Evolutionary conservation across 1,140 invertebrate genomes (phyloP).

Genomic region (Rhopalosiphum maidis): DNA sequence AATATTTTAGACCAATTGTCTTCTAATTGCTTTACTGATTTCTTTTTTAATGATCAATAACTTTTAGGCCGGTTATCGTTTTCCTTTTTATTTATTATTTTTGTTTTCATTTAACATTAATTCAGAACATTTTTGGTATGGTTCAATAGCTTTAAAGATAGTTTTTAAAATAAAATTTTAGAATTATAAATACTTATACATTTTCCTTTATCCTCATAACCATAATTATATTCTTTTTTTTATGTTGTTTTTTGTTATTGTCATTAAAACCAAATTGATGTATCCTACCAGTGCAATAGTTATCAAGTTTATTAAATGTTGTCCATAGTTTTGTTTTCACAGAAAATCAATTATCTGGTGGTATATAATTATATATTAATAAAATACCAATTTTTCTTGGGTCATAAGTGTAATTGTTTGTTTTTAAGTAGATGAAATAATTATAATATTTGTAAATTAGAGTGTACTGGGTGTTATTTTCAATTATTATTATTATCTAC

Average conservation of each 20-base stretch:
- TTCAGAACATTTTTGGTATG: not conserved
- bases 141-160: not conserved
- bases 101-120: not conserved
- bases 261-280: slow-evolving; percentile 16
- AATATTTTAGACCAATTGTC: slow-evolving; percentile 57
- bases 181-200: not conserved
- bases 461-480: slow-evolving; percentile 30
- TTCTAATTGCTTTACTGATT: slow-evolving; percentile 56
- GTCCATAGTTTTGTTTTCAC: slow-evolving; percentile 28
- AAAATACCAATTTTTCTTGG: slow-evolving; percentile 36
- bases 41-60: slow-evolving; percentile 45
- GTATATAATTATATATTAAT: not conserved
- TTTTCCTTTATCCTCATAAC: not conserved
- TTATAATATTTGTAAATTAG: slow-evolving; percentile 11
- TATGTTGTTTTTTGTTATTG: slow-evolving; percentile 35
- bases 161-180: slow-evolving; percentile 4
- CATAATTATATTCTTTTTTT: not conserved
- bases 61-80: slow-evolving; percentile 5
- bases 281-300: slow-evolving; percentile 43
- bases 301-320: not conserved
- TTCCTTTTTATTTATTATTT: slow-evolving; percentile 2
- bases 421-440: slow-evolving; percentile 38
- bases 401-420: slow-evolving; percentile 47
- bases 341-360: not conserved
- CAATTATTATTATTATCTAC: not conserved